Base-by-base conservation (phyloP, 1,140 invertebrate species). In the Calliopsis andreniformis region DNA sequence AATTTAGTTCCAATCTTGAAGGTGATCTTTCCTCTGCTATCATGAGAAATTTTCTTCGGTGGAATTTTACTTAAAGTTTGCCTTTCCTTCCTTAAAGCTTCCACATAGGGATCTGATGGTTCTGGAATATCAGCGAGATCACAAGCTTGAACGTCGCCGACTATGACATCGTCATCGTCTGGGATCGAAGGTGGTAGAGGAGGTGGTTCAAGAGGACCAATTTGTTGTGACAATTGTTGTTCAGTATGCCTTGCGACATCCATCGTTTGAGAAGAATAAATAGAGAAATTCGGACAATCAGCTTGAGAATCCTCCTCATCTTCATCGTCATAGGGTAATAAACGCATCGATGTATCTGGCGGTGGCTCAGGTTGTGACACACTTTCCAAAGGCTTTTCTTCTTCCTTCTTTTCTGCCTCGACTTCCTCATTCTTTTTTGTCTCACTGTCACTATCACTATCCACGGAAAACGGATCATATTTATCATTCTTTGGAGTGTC, bases 281-380 rank as follows among this genome's bases (percentile, higher is more conserved):
- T 96, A 5, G 95, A 96, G 87, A 96, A 96, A 87, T 97, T 97
- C 5, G 96, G 96, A 92, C 96, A 97, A 73, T 96, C 95, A 0
- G 95, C 94, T 81, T 95, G 94, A 2, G 94, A 94, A 53, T 94
- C 93, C 2, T 93, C 93, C 45, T 94, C 93, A 10, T 88, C 91
- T 4, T 92, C 89, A 12, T 91, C 88, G 3, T 91, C 90, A 20
- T 92, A 92, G 0, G 88, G 87, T 0, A 88, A 79, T 18, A 90
- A 70, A 23, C 87, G 86, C 64, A 87, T 86, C 67, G 70, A 59
- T 47, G 12, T 61, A n/a, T 53, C 35, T 3, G 86, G 78, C 1
- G 84, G 35, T 5, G 35, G 35, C 35, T 39, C 35, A 10, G 35
- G 81, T 8, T 66, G 76, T 70, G 8, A 47, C 8, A 53, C 35